Percentiles rank a stretch among this genome's conserved stretches.
Evolutionary conservation across 2,888 invertebrate genomes (phyloP).

Genomic region (Lasiommata megera): DNA sequence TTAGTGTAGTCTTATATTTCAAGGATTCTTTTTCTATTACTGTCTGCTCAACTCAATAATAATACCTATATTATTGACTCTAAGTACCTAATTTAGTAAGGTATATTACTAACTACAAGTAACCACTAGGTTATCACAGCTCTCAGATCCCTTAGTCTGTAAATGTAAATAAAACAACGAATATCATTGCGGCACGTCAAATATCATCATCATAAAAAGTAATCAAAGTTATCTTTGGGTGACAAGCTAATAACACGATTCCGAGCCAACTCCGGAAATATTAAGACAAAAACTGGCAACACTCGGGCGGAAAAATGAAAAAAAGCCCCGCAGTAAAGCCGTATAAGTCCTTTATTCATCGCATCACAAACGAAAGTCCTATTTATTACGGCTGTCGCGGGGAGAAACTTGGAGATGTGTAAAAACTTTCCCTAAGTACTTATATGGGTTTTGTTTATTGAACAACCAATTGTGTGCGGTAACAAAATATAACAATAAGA

Average conservation of each 20-base stretch:
- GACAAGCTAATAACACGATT: constrained; percentile 6
- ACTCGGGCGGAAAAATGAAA: background rate
- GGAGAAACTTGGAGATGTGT: background rate
- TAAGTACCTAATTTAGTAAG: too few relatives aligned
- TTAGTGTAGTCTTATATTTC: too few relatives aligned
- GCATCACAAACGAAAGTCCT: constrained; percentile 2
- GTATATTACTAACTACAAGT: too few relatives aligned
- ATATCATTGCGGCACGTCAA: background rate
- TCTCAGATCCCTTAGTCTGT: too few relatives aligned
- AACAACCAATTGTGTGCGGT: too few relatives aligned
- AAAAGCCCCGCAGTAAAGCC: background rate
- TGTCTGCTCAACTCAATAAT: too few relatives aligned
- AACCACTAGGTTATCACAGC: too few relatives aligned
- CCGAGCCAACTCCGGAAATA: background rate
- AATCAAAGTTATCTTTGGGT: background rate
- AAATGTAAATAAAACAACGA: background rate
- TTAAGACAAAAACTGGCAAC: constrained; percentile 3
- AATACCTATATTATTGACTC: too few relatives aligned
- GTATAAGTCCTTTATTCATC: background rate
- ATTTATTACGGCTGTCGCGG: background rate
- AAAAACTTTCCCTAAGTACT: background rate
- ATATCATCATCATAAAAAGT: background rate
- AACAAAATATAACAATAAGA: too few relatives aligned
- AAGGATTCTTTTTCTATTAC: too few relatives aligned
- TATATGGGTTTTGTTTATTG: too few relatives aligned